These are phyloP conservation scores for Philopotamus ludificatus DNA, from an alignment of 1,140 invertebrate genomes.

Conservation along the genomic window DNA sequence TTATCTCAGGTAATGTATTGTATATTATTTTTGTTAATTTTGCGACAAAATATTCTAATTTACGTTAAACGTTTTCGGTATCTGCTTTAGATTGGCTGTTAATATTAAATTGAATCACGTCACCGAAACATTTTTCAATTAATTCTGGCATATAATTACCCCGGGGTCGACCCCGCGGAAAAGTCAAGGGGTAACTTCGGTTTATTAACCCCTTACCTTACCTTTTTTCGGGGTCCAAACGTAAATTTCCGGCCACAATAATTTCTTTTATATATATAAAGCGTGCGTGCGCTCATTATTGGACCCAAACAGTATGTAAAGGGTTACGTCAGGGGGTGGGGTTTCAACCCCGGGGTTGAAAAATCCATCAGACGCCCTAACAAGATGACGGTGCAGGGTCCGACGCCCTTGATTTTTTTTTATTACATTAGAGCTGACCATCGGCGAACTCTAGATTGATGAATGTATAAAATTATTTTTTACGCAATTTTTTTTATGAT, in stretches of 20 bases:
- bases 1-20: too few relatives aligned
- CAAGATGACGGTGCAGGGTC: not conserved
- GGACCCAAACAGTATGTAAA: not conserved
- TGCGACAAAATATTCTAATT: too few relatives aligned
- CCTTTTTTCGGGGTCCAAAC: slow-evolving; percentile 2
- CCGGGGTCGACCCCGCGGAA: too few relatives aligned
- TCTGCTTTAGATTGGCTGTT: too few relatives aligned
- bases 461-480: too few relatives aligned
- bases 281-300: not conserved
- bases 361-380: slow-evolving; percentile 24
- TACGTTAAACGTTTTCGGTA: too few relatives aligned
- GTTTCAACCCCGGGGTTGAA: not conserved
- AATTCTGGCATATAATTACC: not conserved
- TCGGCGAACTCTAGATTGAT: too few relatives aligned
- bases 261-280: slow-evolving; percentile 30
- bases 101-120: too few relatives aligned
- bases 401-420: not conserved
- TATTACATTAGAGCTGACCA: too few relatives aligned
- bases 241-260: slow-evolving; percentile 30
- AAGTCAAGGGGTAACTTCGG: slow-evolving; percentile 12
- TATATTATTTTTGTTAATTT: too few relatives aligned
- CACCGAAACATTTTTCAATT: not conserved
- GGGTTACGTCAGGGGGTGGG: not conserved
- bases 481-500: too few relatives aligned
- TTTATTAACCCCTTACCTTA: slow-evolving; percentile 26